Evolutionary conservation across 2,797 vertebrate species (phyloP), one percentile per base, ranked within the genome.

Genomic region (Coluber constrictor): DNA sequence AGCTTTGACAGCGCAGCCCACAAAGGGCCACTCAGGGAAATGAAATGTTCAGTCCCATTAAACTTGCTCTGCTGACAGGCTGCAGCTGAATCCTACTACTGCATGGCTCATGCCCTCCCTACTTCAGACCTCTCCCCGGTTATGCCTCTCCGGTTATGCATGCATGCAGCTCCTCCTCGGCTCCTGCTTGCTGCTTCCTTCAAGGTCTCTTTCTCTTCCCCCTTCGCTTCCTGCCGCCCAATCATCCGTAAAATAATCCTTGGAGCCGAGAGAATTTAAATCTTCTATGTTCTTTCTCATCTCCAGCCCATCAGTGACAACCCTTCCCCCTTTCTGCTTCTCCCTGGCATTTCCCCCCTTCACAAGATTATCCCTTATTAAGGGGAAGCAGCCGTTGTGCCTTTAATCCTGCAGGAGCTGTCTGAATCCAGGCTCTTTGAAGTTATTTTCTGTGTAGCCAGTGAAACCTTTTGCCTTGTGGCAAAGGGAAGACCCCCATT

Each of bases 1-100:
- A 91, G 90, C 13, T 88, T 47, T 92, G 93, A 92, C 90, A 93
- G 79, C 23, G 12, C 60, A 37, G 88, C 79, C 89, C 87, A 79
- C 90, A 70, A 92, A 92, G 88, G 88, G 70, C 88, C 88, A 92
- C 91, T 92, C 90, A 92, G 93, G 91, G 91, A 92, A 93, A 92
- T 93, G 91, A 93, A 93, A 92, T 87, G 93, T 88, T 88, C 61
- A 32, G 43, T 87, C 83, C 91, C 61, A 93, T 93, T 92, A 92
- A 66, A 66, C 57, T 91, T 20, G 57, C 70, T 89, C 4, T 9
- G 12, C 90, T 91, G 87, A 91, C 90, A 91, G 87, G 87, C 90
- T 43, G 57, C 93, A 89, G 93, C 93, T 91, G 90, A 55, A 89
- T 55, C 90, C 57, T 4, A 47, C 90, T 37, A 3, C 32, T 5